Base-by-base conservation (phyloP, 2,113 vertebrate species). In the Caranx melampygus region DNA sequence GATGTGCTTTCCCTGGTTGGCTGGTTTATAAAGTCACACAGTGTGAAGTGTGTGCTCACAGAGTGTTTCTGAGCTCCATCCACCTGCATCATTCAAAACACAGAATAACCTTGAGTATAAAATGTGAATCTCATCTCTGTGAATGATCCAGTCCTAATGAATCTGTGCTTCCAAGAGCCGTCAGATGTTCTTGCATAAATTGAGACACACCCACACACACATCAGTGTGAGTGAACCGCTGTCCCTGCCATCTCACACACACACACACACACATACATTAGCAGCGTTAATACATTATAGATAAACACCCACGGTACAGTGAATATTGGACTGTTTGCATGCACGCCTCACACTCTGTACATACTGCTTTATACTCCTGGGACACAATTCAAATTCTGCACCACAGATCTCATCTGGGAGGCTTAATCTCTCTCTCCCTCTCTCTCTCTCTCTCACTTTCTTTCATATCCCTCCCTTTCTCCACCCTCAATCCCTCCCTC, bases 361-460 rank as follows among this genome's bases (percentile, higher is more conserved):
- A 87, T 87, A 86, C 80, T 85, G 81, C 84, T 69, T 69, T 87
- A 81, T 85, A 85, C 87, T 89, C 85, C 57, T 85, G 88, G 87
- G 88, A 90, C 79, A 83, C 87, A 92, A 93, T 93, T 93, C 87
- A 93, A 92, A 94, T 94, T 92, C 89, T 92, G 91, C 91, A 92
- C 89, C 89, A 90, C 93, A 92, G 75, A 90, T 94, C 93, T 92
- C 94, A 86, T 95, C 92, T 95, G 93, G 94, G 93, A 79, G 92
- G 90, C 86, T 95, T 90, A 94, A 94, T 91, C 60, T 88, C 59
- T 82, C 75, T 72, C 49, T 78, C 81, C 79, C 72, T 62, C 79
- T 68, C 35, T 71, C 69, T 68, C 47, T 35, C 84, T 75, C 61
- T 42, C 61, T 77, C 71, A 81, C 82, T 91, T 88, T 89, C 85